A percentile compares a stretch with the other conserved stretches of the same genome.
Evolutionary conservation across 2,888 invertebrate genomes (phyloP).

Genomic region (Phortica okadai): DNA sequence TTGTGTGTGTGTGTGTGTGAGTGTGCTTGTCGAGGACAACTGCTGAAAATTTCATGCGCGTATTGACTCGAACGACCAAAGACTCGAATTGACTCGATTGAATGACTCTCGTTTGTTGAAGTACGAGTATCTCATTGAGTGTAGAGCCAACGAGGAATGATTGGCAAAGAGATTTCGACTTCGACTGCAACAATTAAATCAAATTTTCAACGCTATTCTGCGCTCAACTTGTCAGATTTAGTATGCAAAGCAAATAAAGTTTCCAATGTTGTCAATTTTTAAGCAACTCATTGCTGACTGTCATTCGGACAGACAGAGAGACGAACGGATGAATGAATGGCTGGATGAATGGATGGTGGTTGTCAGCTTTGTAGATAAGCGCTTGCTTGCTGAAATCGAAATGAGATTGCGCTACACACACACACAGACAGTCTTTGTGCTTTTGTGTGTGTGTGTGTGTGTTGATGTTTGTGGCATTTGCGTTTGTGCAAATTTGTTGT

Average conservation of each 20-base stretch:
- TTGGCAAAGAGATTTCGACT: neutral
- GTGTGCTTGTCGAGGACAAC: neutral
- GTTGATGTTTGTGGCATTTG: no score
- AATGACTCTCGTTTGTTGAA: no score
- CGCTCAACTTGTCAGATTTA: conserved; percentile 1
- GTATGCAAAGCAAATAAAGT: neutral
- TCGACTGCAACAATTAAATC: conserved; percentile 22
- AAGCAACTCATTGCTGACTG: neutral
- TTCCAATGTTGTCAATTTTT: neutral
- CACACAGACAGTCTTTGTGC: neutral
- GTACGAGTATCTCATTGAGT: no score
- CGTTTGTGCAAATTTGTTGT: conserved; percentile 34
- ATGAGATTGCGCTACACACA: no score
- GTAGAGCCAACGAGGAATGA: neutral
- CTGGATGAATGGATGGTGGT: neutral
- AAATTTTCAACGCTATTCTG: conserved; percentile 17
- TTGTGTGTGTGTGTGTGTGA: no score
- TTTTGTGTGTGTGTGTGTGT: neutral
- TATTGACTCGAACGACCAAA: neutral
- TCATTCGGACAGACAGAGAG: neutral
- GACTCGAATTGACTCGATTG: neutral
- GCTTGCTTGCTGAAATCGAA: no score
- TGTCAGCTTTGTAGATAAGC: no score
- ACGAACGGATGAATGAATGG: neutral
- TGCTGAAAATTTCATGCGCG: conserved; percentile 4